A percentile compares a stretch with the other conserved stretches of the same genome.
These are phyloP conservation scores for Prunella strophiata DNA, from an alignment of 2,797 vertebrate species.

Conservation along the genomic window DNA sequence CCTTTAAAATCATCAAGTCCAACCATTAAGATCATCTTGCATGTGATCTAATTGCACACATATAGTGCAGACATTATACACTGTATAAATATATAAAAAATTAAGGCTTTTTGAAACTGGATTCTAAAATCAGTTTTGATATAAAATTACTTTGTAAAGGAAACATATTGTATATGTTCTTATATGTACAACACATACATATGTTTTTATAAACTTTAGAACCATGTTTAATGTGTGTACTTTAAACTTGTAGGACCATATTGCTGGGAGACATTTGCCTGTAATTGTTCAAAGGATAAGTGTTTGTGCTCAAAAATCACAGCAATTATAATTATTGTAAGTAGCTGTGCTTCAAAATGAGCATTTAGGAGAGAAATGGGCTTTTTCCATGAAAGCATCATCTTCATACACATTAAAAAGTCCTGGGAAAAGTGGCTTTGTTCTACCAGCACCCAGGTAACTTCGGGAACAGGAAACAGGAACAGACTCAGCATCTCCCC, in stretches of 20 bases:
- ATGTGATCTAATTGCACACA: background rate
- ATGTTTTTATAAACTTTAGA: slow-evolving; percentile 27
- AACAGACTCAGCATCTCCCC: background rate
- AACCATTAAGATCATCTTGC: background rate
- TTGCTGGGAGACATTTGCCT: background rate
- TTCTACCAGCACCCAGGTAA: background rate
- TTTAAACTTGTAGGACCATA: slow-evolving; percentile 20
- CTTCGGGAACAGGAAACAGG: background rate
- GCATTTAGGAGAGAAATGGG: background rate
- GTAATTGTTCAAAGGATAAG: background rate
- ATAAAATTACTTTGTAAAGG: background rate
- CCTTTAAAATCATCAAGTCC: background rate
- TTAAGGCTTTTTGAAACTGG: background rate
- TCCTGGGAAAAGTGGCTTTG: background rate
- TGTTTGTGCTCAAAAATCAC: background rate
- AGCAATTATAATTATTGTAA: background rate
- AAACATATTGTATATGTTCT: background rate
- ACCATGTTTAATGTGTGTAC: background rate
- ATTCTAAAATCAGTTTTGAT: background rate
- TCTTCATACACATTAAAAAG: background rate
- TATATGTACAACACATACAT: background rate
- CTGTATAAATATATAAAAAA: background rate
- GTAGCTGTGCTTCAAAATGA: background rate
- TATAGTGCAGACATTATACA: background rate
- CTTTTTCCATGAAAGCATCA: background rate